Evolutionary conservation across 2,113 vertebrate genomes (phyloP).

Genomic region (Aegotheles bennettii): DNA sequence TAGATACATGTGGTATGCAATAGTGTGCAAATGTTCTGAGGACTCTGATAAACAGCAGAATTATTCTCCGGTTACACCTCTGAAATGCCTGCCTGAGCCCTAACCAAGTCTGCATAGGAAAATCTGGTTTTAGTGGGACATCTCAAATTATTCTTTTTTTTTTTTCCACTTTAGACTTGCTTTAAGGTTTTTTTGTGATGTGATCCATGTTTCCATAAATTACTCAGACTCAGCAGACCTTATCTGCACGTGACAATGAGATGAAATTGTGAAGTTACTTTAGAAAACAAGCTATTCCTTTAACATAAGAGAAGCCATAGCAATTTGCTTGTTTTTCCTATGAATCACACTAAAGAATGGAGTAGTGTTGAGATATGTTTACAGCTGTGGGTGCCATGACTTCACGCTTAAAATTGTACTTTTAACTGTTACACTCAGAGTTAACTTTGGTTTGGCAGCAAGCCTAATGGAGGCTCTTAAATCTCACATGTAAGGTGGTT

Average conservation of each 20-base stretch:
- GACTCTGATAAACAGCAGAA: neutral
- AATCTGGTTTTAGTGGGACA: neutral
- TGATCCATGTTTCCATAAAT: neutral
- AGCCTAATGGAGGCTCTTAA: slow-evolving; percentile 51
- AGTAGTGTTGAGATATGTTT: slow-evolving; percentile 38
- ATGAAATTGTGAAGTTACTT: neutral
- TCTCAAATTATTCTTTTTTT: neutral
- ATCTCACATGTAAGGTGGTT: neutral
- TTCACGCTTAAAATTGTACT: slow-evolving; percentile 5
- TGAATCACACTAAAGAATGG: slow-evolving; percentile 40
- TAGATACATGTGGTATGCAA: neutral
- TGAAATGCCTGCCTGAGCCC: neutral
- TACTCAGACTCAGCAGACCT: neutral
- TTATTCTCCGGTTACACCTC: neutral
- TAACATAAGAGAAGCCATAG: neutral
- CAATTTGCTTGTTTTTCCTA: slow-evolving; percentile 23
- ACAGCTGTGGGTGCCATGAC: slow-evolving; percentile 36
- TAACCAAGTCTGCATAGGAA: neutral
- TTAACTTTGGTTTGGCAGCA: slow-evolving; percentile 47
- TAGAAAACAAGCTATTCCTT: neutral
- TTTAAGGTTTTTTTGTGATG: neutral
- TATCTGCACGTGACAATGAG: neutral
- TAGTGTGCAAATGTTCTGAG: neutral
- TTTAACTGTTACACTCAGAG: slow-evolving; percentile 28
- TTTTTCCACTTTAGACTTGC: neutral